Base-by-base conservation (phyloP, 2,113 vertebrate species). In the Prionailurus bengalensis region DNA sequence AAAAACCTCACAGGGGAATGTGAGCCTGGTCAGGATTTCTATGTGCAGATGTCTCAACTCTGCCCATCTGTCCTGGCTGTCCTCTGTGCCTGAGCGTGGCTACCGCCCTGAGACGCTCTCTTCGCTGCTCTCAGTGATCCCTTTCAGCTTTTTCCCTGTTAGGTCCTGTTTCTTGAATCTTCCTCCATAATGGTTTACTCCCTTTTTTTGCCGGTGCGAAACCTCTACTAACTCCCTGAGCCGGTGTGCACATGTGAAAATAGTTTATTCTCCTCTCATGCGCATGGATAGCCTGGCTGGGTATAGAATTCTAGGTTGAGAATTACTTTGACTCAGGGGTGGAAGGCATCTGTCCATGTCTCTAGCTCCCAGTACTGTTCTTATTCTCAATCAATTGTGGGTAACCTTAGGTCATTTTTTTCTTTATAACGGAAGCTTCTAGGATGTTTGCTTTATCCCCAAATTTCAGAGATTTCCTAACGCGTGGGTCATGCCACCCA, bases 381-480 rank as follows among this genome's bases (percentile, higher is more conserved):
- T 27, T 87, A 42, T 74, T 66, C 58, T 79, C 45, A 87, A 13
- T 70, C 55, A 14, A 53, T 17, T 63, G 5, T 63, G 27, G 51
- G 5, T 66, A 84, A 53, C 1, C 71, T 79, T 25, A 23, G 16
- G 16, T 61, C 42, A 55, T 33, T 87, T 45, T 73, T 19, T n/a
- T 11, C 42, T 83, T 95, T 68, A 39, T 39, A 81, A 73, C 55
- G 25, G 80, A 86, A 89, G 6, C 58, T 92, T 95, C 80, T 45
- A 89, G 21, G n/a, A 53, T 74, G 31, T 95, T 76, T 76, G 36
- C 33, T 79, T 51, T 96, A 81, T 19, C 27, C 80, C 11, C 16
- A 33, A 63, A 82, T 65, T 79, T 82, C 74, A 87, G 68, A 87
- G 55, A 78, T 91, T 78, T 83, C n/a, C n/a, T 51, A n/a, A 51